phyloP scores from a whole-genome alignment of 2,888 invertebrate genomes.

The Hanleya hanleyi region DNA sequence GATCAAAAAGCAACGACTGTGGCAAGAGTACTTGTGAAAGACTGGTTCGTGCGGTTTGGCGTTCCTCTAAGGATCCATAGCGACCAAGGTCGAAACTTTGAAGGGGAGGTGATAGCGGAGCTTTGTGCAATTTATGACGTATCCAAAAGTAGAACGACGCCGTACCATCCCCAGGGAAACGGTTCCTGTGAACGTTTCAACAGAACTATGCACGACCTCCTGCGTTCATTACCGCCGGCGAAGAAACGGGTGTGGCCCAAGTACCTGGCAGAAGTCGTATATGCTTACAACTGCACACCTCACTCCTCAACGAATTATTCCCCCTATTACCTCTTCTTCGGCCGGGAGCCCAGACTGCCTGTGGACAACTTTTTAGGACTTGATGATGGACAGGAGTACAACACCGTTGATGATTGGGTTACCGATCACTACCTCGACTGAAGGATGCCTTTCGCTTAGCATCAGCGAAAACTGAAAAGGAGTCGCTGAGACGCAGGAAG shows the following conservation, averaged over 20 bases:
- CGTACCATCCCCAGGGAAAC: constrained; percentile 18
- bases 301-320: constrained; percentile 12
- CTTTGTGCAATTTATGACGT: constrained; percentile 10
- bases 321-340: constrained; percentile 17
- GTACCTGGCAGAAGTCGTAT: constrained; percentile 5
- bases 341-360: constrained; percentile 10
- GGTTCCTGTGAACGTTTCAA: background rate
- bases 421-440: constrained; percentile 12
- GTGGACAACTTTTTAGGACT: background rate
- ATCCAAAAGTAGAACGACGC: background rate
- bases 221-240: background rate
- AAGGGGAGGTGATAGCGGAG: constrained; percentile 9
- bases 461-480: constrained; percentile 7
- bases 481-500: background rate
- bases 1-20: constrained; percentile 19
- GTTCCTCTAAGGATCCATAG: constrained; percentile 10
- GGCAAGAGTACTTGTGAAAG: constrained; percentile 14
- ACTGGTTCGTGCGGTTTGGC: constrained; percentile 22
- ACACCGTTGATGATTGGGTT: constrained; percentile 12
- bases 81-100: constrained; percentile 17
- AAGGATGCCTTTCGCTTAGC: constrained; percentile 3
- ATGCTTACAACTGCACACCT: constrained; percentile 7
- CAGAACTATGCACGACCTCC: constrained; percentile 1
- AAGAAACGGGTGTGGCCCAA: constrained; percentile 9
- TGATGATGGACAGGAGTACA: background rate